Evolutionary conservation across 2,797 vertebrate genomes (phyloP), one percentile per base, ranked within the genome.

Genomic region (Rhinophrynus dorsalis): DNA sequence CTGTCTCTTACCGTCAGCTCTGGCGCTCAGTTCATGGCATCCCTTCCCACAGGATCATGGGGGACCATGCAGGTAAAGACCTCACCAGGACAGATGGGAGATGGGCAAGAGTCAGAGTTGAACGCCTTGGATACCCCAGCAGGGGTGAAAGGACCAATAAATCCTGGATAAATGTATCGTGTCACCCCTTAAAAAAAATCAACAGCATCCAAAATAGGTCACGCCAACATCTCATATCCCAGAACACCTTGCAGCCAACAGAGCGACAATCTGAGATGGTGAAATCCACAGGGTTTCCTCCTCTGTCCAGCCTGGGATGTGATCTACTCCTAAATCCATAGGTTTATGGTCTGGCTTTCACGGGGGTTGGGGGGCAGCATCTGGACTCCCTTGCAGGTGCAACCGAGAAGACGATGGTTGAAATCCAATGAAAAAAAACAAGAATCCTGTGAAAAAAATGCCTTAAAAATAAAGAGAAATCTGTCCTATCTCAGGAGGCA

Each of bases 311-410:
- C 29, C 56, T 1, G 67, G 57, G 57, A 45, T 24, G 23, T 38
- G 48, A 64, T 62, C 18, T 26, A 30, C 67, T 35, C 45, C n/a
- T 1, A 26, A 37, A n/a, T 15, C 17, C 18, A 10, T 1, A 13
- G 35, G 23, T 18, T 11, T 29, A 6, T 6, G 18, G 20, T 17
- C 17, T 10, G 24, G 38, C 15, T 2, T 8, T 18, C 9, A 42
- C 29, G 13, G 52, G 23, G 27, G 13, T 3, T 17, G 38, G 40
- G 18, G 15, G 55, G 54, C 2, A 55, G 35, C 40, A 37, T 54
- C 30, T 30, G 33, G 20, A 47, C 51, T 50, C 42, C 5, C 52
- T 38, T 3, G 40, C 68, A 71, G 68, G 68, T 70, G 68, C 35
- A n/a, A 33, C 27, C 29, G 48, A 45, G 5, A 52, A 21, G 24